Conservation (phyloP, 2,888 invertebrate species). For the Uropetala carovei region DNA sequence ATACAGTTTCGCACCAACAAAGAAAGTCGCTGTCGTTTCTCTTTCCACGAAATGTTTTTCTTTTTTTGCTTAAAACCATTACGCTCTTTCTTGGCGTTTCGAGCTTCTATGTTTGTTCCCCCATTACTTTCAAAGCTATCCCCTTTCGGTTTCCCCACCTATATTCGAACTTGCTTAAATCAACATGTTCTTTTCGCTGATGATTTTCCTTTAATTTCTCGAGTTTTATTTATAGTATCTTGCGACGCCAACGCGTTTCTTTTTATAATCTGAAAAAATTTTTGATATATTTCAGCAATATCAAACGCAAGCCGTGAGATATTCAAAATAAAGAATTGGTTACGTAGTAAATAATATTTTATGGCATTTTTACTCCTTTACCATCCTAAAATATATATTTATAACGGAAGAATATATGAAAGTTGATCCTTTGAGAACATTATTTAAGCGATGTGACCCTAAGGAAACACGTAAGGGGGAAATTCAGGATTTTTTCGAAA, state of each 20-base stretch:
- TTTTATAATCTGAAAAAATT: not conserved
- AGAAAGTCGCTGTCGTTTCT: not conserved
- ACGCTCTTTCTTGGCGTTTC: not conserved
- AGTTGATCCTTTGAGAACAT: not conserved
- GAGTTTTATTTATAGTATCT: slow-evolving; percentile 1
- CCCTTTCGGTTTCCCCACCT: not conserved
- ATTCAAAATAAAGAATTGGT: not conserved
- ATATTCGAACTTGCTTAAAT: not conserved
- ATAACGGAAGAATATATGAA: not conserved
- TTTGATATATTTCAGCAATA: too few relatives aligned
- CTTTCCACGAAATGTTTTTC: not conserved
- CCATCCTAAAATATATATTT: not conserved
- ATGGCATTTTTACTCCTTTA: not conserved
- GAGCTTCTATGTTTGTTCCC: not conserved
- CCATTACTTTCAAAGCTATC: not conserved
- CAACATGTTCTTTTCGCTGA: not conserved
- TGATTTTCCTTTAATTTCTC: not conserved
- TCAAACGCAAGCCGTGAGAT: not conserved
- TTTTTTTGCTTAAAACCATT: not conserved
- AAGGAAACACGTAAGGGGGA: not conserved
- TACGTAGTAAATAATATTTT: not conserved
- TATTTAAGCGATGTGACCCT: not conserved
- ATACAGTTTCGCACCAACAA: not conserved
- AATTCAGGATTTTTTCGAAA: too few relatives aligned
- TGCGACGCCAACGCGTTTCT: not conserved